Percentiles rank a stretch among this genome's conserved stretches.
Evolutionary conservation across 2,888 invertebrate species (phyloP).

Genomic region (Agrotis clavis): DNA sequence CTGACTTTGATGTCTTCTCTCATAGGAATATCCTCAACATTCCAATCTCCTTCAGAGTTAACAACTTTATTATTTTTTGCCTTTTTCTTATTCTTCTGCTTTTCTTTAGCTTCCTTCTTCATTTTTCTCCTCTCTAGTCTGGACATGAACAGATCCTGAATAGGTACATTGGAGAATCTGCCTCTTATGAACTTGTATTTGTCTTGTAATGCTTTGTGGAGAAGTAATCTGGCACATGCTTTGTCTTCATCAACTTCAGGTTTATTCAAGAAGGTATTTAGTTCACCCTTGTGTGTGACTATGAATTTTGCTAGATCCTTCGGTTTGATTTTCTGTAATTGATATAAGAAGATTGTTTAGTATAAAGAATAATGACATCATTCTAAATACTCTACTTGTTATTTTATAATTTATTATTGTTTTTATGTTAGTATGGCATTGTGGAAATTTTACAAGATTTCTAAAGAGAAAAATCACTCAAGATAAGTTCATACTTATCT

Average conservation of each 20-base stretch:
- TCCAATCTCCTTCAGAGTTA: conserved; percentile 79
- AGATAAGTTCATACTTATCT: too few species aligned
- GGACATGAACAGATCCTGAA: conserved; percentile 86
- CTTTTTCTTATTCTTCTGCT: conserved; percentile 80
- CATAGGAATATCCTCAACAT: conserved; percentile 75
- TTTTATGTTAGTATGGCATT: too few species aligned
- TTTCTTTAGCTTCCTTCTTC: conserved; percentile 84
- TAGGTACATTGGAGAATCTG: conserved; percentile 82
- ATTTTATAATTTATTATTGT: too few species aligned
- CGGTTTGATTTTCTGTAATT: conserved; percentile 87
- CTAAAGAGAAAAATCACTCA: too few species aligned
- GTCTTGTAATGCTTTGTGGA: conserved; percentile 83
- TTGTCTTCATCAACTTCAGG: conserved; percentile 82
- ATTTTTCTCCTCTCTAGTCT: conserved; percentile 82
- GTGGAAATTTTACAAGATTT: too few species aligned
- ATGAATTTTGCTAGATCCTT: conserved; percentile 85
- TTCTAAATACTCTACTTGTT: too few species aligned
- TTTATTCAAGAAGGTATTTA: conserved; percentile 81
- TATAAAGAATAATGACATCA: too few species aligned
- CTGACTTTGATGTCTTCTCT: conserved; percentile 50
- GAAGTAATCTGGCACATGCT: conserved; percentile 84
- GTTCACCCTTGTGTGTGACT: conserved; percentile 81
- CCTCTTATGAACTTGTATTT: conserved; percentile 82
- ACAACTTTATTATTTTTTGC: conserved; percentile 70
- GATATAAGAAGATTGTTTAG: conserved; percentile 11